These are phyloP conservation scores for Orthosia cruda DNA, from an alignment of 2,888 invertebrate genomes.

Conservation along the genomic window DNA sequence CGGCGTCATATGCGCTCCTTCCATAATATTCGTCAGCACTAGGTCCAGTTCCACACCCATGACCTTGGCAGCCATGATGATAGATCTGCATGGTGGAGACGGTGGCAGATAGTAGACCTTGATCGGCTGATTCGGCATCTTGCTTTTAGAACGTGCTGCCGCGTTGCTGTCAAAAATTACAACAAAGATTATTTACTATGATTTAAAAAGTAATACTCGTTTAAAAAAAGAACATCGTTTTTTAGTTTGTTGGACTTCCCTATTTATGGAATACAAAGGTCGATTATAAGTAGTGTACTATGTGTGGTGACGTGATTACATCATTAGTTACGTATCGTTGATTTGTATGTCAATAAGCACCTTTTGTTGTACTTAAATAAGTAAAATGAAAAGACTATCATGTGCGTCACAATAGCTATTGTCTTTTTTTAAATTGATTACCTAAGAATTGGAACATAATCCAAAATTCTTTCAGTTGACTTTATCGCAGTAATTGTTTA, in stretches of 20 bases:
- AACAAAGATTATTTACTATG: slow-evolving; percentile 14
- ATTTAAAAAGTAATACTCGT: neutral
- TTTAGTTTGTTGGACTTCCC: slow-evolving; percentile 2
- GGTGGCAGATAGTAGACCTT: slow-evolving; percentile 93
- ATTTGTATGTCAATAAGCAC: neutral
- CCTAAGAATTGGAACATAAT: neutral
- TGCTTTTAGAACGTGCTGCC: slow-evolving; percentile 85
- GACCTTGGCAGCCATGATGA: slow-evolving; percentile 92
- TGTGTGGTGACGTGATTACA: neutral
- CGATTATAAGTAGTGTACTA: slow-evolving; percentile 1
- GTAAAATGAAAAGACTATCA: neutral
- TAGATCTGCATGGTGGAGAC: slow-evolving; percentile 93
- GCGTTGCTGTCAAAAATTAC: slow-evolving; percentile 81
- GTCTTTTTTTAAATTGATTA: too few relatives aligned
- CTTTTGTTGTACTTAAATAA: neutral
- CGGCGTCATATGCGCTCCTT: slow-evolving; percentile 92
- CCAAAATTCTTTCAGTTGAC: neutral
- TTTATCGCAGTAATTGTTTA: neutral
- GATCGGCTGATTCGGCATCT: slow-evolving; percentile 87
- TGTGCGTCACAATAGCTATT: too few relatives aligned
- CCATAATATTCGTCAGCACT: slow-evolving; percentile 91
- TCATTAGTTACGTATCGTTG: neutral
- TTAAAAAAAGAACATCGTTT: slow-evolving; percentile 2
- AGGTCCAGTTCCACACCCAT: slow-evolving; percentile 93
- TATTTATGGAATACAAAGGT: slow-evolving; percentile 10